phyloP scores from a whole-genome alignment of 2,113 vertebrate species.

The Pelmatolapia mariae region DNA sequence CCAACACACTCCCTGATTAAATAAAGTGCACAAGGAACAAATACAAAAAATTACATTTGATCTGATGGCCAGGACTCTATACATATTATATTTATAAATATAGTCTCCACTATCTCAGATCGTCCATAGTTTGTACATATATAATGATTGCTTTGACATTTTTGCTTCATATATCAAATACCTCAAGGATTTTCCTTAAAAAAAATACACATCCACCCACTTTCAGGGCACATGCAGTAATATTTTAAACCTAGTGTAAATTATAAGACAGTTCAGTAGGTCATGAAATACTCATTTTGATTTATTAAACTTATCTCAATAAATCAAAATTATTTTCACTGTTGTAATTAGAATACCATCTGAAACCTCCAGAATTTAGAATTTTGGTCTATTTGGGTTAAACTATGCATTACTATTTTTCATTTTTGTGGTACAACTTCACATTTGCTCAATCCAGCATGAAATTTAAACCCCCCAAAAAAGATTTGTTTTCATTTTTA shows the following conservation, averaged over 20 bases:
- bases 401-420: neutral
- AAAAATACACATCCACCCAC: neutral
- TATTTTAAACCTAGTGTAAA: neutral
- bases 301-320: neutral
- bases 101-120: neutral
- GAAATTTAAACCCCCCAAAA: neutral
- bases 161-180: neutral
- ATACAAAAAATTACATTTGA: neutral
- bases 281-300: neutral
- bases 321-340: neutral
- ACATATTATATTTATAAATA: neutral
- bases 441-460: neutral
- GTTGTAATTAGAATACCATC: neutral
- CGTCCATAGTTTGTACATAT: neutral
- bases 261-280: neutral
- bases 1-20: conserved; percentile 85
- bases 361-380: neutral
- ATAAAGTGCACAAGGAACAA: neutral
- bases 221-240: neutral
- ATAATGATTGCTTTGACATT: neutral
- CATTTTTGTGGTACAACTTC: neutral
- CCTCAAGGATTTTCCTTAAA: neutral
- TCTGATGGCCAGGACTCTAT: neutral
- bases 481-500: neutral
- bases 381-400: neutral